Evolutionary conservation across 2,888 invertebrate species (phyloP).

Genomic region (Cheilosia impressa): DNA sequence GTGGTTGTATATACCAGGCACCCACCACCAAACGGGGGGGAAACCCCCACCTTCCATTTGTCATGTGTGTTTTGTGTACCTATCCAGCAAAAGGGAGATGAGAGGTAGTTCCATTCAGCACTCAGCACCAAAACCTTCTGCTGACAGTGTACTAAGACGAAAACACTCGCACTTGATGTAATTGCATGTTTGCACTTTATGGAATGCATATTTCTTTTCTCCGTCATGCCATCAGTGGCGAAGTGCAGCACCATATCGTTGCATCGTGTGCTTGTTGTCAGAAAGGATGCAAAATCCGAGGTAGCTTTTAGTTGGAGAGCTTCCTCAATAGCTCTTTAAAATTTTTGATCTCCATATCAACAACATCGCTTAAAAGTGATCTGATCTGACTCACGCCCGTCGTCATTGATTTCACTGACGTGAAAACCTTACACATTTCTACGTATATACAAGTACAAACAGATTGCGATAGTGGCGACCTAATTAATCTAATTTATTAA

Average conservation of each 20-base stretch:
- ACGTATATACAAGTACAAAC: background rate
- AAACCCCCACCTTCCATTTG: conserved; percentile 29
- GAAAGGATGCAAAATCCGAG: conserved; percentile 19
- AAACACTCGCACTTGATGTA: conserved; percentile 67
- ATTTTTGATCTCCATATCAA: conserved; percentile 10
- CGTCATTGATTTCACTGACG: background rate
- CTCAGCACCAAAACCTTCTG: conserved; percentile 28
- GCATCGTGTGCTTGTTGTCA: conserved; percentile 32
- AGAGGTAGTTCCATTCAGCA: conserved; percentile 33
- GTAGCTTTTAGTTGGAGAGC: conserved; percentile 13
- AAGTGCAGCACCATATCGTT: conserved; percentile 23
- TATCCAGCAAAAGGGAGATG: conserved; percentile 10
- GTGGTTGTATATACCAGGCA: conserved; percentile 44
- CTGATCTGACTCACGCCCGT: background rate
- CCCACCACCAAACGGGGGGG: conserved; percentile 27
- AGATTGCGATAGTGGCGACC: background rate
- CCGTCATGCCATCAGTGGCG: conserved; percentile 21
- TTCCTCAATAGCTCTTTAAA: background rate
- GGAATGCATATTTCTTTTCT: conserved; percentile 50
- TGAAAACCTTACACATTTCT: background rate
- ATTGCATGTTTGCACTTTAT: conserved; percentile 74
- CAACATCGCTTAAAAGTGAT: background rate
- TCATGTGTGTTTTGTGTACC: conserved; percentile 45
- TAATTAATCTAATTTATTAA: conserved; percentile 35
- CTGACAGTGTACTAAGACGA: conserved; percentile 49